Evolutionary conservation across 2,797 vertebrate species (phyloP), one percentile per base, ranked within the genome.

Genomic region (Malacoraja senta): DNA sequence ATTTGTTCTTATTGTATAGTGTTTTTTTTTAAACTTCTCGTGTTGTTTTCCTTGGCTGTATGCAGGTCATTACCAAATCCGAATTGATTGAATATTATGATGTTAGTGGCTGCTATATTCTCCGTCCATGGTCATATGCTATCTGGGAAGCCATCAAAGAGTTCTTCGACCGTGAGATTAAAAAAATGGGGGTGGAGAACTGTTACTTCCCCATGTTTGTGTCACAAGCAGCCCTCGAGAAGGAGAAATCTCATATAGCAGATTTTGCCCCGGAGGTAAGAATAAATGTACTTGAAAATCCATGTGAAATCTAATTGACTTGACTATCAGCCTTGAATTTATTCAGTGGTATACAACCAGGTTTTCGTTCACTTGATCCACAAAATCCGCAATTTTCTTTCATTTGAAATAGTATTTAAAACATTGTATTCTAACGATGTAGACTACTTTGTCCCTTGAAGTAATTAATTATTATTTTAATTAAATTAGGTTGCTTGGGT

Each of bases 41-140:
- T 35, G 12, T 94, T 94, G 94, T 95, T 79, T 94, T 72, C 94
- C 74, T 94, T 94, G 24, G 8, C 93, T 3, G 1, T 4, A 26
- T 91, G 81, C 95, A 99, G 99, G 98, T 99, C 94, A 99, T 99
- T 97, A 99, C 98, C 44, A 99, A 99, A 95, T 94, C 99, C 0
- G 99, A 99, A 96, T 98, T 99, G 99, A 99, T 99, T 12, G 99
- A 99, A 95, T 99, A 99, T 96, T 99, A 99, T 0, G 99, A 99
- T 17, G 98, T 99, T 26, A 99, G 99, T 32, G 99, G 99, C 94
- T 99, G 99, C 95, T 99, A 99, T 0, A 96, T 99, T 94, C 97
- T 99, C 93, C 98, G 98, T 26, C 99, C 99, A 26, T 99, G 99
- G 99, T 96, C 99, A 76, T 98, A 94, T 3, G 95, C 98, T 94